A percentile compares a stretch with the other conserved stretches of the same genome.
These are phyloP conservation scores for Vultur gryphus DNA, from an alignment of 2,797 vertebrate species.

Conservation along the genomic window DNA sequence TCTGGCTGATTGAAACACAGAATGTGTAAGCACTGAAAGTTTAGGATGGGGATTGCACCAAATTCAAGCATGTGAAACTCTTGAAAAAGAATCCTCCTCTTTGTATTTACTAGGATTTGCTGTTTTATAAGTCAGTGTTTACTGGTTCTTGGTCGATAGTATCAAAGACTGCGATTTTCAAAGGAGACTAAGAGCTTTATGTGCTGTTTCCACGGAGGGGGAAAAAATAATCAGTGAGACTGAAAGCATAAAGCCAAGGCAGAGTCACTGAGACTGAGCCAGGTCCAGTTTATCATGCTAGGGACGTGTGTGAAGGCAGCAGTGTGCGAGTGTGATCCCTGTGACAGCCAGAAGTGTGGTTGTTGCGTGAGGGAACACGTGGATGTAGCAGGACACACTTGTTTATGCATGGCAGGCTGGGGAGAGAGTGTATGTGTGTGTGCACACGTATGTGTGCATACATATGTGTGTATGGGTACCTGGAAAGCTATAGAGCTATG, in stretches of 20 bases:
- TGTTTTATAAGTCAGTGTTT: not conserved
- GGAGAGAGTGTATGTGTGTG: fast-evolving
- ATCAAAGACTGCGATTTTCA: not conserved
- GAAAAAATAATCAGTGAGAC: not conserved
- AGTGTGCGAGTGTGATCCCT: not conserved
- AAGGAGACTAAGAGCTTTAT: not conserved
- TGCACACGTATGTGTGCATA: fast-evolving
- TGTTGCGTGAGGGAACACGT: fast-evolving
- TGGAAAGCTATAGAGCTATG: not conserved
- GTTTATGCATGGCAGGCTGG: not conserved
- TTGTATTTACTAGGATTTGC: not conserved
- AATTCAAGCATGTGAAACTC: not conserved
- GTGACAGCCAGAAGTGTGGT: not conserved
- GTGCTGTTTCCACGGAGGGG: not conserved
- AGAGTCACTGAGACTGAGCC: not conserved
- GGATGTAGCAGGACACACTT: not conserved
- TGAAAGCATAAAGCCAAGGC: not conserved
- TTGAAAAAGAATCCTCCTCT: not conserved
- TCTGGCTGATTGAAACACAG: not conserved
- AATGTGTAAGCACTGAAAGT: not conserved
- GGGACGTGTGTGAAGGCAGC: not conserved
- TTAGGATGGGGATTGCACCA: not conserved
- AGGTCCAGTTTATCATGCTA: not conserved
- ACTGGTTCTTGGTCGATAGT: not conserved
- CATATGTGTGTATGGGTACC: fast-evolving